These are phyloP conservation scores for Iguana delicatissima DNA, from an alignment of 2,797 vertebrate genomes.

Conservation along the genomic window DNA sequence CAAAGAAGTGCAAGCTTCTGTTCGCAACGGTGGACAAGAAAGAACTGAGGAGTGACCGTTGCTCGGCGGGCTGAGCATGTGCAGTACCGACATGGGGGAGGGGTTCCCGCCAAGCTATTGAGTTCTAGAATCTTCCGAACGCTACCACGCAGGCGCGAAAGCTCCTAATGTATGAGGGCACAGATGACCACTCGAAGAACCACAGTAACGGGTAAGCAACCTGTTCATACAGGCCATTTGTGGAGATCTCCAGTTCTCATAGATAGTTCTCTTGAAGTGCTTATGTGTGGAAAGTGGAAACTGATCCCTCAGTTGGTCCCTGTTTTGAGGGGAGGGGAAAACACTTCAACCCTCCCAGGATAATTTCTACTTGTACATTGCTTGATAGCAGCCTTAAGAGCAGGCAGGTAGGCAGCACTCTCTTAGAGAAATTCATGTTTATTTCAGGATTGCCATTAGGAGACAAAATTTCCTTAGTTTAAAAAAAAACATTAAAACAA, in stretches of 20 bases:
- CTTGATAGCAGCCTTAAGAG: not conserved
- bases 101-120: too few relatives aligned
- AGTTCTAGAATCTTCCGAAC: too few relatives aligned
- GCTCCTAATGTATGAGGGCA: too few relatives aligned
- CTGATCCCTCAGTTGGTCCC: not conserved
- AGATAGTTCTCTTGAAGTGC: not conserved
- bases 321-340: not conserved
- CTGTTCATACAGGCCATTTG: not conserved
- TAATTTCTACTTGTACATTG: not conserved
- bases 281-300: not conserved
- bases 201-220: too few relatives aligned
- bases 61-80: too few relatives aligned
- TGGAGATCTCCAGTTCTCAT: not conserved
- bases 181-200: too few relatives aligned
- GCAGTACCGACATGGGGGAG: too few relatives aligned
- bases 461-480: not conserved
- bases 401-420: not conserved
- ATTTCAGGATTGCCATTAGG: not conserved
- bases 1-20: too few relatives aligned
- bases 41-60: too few relatives aligned
- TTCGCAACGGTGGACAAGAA: too few relatives aligned
- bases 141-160: too few relatives aligned
- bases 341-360: not conserved
- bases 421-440: not conserved
- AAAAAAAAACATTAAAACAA: not conserved